These are phyloP conservation scores for Noctilio leporinus DNA, from an alignment of 2,113 vertebrate species.

Conservation along the genomic window DNA sequence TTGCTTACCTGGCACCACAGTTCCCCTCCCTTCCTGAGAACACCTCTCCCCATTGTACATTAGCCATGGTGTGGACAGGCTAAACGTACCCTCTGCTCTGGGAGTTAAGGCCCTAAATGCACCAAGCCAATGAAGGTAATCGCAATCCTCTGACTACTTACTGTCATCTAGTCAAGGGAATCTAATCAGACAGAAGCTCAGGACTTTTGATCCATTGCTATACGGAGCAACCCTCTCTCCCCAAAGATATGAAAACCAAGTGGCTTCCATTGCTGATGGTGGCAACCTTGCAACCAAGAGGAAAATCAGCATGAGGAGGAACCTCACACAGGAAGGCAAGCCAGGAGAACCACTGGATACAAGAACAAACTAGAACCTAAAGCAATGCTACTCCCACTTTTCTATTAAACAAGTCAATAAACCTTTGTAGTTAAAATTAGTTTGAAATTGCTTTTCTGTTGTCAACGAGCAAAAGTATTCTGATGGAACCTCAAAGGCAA, in stretches of 20 bases:
- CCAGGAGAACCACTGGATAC: neutral
- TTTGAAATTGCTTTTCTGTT: neutral
- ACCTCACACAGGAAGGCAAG: neutral
- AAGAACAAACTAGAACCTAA: neutral
- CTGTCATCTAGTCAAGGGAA: neutral
- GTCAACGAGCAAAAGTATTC: neutral
- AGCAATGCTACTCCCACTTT: neutral
- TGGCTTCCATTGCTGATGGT: neutral
- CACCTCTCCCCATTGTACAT: neutral
- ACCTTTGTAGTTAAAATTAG: neutral
- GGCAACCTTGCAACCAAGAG: neutral
- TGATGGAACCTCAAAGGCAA: neutral
- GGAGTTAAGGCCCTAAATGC: no score
- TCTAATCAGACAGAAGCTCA: slow-evolving; percentile 6
- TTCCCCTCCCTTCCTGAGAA: neutral
- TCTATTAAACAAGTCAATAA: neutral
- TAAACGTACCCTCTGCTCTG: neutral
- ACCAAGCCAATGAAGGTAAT: neutral
- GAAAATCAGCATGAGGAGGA: neutral
- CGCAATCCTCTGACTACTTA: neutral
- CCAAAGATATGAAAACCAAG: neutral
- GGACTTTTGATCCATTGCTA: neutral
- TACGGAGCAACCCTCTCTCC: neutral
- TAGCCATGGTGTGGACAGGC: neutral
- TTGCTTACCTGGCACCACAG: neutral